Conservation (phyloP, 2,888 invertebrate species). For the Drosophila paracracens region DNA sequence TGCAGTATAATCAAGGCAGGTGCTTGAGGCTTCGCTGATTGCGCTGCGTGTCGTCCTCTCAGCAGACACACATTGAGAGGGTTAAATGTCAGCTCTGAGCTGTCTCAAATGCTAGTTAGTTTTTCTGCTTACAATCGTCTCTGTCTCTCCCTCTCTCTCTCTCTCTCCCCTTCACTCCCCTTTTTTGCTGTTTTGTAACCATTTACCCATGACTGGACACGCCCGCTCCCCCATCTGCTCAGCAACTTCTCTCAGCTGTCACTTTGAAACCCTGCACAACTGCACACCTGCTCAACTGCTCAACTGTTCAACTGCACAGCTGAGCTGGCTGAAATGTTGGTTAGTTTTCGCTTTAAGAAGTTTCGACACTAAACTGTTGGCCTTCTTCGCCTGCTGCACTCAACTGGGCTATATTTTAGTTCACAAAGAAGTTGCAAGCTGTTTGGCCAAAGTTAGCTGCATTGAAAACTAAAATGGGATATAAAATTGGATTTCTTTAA, state of each 20-base stretch:
- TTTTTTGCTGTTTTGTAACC: background rate
- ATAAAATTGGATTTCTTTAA: background rate
- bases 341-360: conserved; percentile 31
- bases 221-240: background rate
- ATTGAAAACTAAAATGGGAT: background rate
- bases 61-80: conserved; percentile 9
- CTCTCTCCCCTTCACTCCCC: too few relatives aligned
- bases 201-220: conserved; percentile 33
- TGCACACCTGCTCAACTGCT: conserved; percentile 1
- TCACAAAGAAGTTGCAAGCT: background rate
- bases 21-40: background rate
- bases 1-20: conserved; percentile 2
- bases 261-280: conserved; percentile 25
- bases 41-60: background rate
- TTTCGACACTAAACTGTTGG: conserved; percentile 20
- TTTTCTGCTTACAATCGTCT: conserved; percentile 20
- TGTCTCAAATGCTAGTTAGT: conserved; percentile 35
- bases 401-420: background rate
- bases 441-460: background rate
- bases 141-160: background rate
- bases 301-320: conserved; percentile 10
- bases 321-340: conserved; percentile 4
- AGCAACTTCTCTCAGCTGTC: conserved; percentile 21
- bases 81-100: conserved; percentile 47
- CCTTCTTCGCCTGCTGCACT: background rate